Percentiles rank a stretch among this genome's conserved stretches.
These are phyloP conservation scores for Etheostoma nigrum DNA, from an alignment of 2,797 vertebrate genomes.

Conservation along the genomic window DNA sequence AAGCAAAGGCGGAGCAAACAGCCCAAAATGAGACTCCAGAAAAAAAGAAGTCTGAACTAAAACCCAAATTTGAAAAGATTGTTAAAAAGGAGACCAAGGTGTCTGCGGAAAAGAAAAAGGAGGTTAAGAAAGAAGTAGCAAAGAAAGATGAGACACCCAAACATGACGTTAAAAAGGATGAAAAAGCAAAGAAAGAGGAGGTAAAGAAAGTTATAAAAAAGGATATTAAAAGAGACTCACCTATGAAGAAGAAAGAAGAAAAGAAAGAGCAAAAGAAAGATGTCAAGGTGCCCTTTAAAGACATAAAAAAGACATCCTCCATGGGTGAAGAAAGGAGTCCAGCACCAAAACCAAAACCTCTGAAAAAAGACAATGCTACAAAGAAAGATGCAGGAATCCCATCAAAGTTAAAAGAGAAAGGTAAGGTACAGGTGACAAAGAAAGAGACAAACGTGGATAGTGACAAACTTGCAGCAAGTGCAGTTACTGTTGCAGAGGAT, in stretches of 20 bases:
- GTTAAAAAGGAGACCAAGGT: conserved; percentile 91
- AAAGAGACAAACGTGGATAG: conserved; percentile 81
- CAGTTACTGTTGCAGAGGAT: conserved; percentile 69
- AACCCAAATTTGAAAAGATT: conserved; percentile 86
- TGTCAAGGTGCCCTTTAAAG: conserved; percentile 89
- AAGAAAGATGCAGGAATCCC: conserved; percentile 87
- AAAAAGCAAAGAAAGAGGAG: conserved; percentile 87
- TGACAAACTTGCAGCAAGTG: conserved; percentile 48
- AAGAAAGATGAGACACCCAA: conserved; percentile 89
- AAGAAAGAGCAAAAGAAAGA: conserved; percentile 92
- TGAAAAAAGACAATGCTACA: conserved; percentile 88
- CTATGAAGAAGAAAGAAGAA: conserved; percentile 87
- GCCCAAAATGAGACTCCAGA: conserved; percentile 86
- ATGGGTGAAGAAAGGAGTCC: conserved; percentile 86
- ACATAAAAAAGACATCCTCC: conserved; percentile 87
- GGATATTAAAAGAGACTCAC: conserved; percentile 89
- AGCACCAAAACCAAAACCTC: conserved; percentile 89
- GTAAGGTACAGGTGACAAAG: conserved; percentile 88
- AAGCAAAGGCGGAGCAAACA: conserved; percentile 86
- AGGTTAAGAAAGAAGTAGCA: conserved; percentile 88
- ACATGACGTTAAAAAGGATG: conserved; percentile 91
- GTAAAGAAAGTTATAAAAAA: conserved; percentile 90
- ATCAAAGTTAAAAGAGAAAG: conserved; percentile 93
- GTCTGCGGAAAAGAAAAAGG: conserved; percentile 90
- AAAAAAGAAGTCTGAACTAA: conserved; percentile 89